Percentiles rank a stretch among this genome's conserved stretches.
Evolutionary conservation across 2,888 invertebrate species (phyloP).

Genomic region (Drymonia ruficornis): DNA sequence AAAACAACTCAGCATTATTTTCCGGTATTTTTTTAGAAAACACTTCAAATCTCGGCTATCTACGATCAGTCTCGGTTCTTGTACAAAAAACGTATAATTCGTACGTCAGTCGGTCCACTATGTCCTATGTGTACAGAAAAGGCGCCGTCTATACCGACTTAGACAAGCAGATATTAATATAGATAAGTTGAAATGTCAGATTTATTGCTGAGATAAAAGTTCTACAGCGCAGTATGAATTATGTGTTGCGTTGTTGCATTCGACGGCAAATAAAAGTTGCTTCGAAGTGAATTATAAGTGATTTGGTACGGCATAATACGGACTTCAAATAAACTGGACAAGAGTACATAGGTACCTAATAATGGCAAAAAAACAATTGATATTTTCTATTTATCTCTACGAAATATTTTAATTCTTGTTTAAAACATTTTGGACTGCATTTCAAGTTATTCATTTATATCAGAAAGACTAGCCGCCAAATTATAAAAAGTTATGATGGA

Average conservation of each 20-base stretch:
- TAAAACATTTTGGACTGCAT: too few relatives aligned
- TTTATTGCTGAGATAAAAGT: slow-evolving; percentile 3
- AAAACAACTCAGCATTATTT: background rate
- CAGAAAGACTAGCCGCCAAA: too few relatives aligned
- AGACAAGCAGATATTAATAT: slow-evolving; percentile 4
- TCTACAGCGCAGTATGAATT: background rate
- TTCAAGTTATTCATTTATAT: too few relatives aligned
- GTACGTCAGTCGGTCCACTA: background rate
- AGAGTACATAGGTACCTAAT: too few relatives aligned
- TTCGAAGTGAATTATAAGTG: background rate
- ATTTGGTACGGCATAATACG: background rate
- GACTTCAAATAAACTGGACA: too few relatives aligned
- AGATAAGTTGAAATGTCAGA: slow-evolving; percentile 10
- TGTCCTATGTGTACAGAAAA: background rate
- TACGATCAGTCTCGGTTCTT: background rate
- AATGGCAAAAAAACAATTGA: too few relatives aligned
- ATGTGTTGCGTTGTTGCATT: background rate
- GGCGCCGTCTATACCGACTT: slow-evolving; percentile 1
- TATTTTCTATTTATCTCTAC: background rate
- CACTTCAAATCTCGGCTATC: slow-evolving; percentile 3
- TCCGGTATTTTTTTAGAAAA: background rate
- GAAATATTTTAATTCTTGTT: too few relatives aligned
- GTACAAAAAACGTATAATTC: background rate
- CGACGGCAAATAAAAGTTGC: background rate
- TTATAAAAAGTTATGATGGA: too few relatives aligned